These are phyloP conservation scores for Andrena marginata DNA, from an alignment of 2,888 invertebrate species.

Conservation along the genomic window DNA sequence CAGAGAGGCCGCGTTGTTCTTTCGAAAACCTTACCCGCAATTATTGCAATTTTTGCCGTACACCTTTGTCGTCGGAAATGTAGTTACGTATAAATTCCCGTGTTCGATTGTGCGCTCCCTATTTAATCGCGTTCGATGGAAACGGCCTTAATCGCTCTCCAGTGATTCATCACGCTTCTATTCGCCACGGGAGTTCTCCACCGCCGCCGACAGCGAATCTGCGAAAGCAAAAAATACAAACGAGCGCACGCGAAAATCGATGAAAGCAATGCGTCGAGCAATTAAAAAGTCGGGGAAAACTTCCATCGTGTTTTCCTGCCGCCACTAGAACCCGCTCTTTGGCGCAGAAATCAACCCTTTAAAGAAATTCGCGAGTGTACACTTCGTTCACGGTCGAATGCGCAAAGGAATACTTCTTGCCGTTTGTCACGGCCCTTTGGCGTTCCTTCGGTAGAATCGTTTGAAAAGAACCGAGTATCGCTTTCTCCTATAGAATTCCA, in stretches of 20 bases:
- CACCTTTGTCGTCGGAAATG: not conserved
- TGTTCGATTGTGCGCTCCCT: not conserved
- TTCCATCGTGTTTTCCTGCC: not conserved
- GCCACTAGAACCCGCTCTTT: not conserved
- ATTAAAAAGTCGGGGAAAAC: constrained; percentile 25
- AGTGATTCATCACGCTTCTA: constrained; percentile 14
- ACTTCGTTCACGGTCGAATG: constrained; percentile 25
- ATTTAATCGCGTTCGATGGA: not conserved
- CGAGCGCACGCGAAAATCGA: not conserved
- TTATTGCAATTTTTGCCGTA: not conserved
- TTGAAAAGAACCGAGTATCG: not conserved
- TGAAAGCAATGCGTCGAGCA: not conserved
- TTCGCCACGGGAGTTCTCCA: constrained; percentile 9
- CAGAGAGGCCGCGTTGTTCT: not conserved
- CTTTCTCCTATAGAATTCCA: constrained; percentile 4
- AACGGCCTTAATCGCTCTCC: constrained; percentile 17
- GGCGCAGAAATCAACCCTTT: constrained; percentile 8
- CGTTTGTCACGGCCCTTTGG: not conserved
- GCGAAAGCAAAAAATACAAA: not conserved
- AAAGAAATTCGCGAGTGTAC: constrained; percentile 13
- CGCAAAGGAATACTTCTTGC: constrained; percentile 2
- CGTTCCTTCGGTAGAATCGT: not conserved
- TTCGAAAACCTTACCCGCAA: no score
- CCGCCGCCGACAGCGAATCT: not conserved
- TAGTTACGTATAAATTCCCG: not conserved